phyloP scores from a whole-genome alignment of 2,113 vertebrate species.

The Phaethon lepturus region DNA sequence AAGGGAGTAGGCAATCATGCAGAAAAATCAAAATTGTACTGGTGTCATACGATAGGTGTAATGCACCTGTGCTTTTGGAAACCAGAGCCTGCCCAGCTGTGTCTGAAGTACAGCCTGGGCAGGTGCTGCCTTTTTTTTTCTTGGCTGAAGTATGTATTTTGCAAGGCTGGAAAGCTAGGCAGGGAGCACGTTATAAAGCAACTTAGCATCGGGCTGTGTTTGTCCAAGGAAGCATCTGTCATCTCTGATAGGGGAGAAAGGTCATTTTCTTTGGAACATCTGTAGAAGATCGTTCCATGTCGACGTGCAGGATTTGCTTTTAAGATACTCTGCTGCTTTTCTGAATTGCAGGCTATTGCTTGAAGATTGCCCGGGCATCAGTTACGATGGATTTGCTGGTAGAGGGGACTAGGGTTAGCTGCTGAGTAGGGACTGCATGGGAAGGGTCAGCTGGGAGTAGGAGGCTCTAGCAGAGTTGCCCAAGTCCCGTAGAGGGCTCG shows the following conservation, averaged over 20 bases:
- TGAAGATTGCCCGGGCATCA: background rate
- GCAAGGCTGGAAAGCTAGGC: background rate
- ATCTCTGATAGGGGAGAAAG: background rate
- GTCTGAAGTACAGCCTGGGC: background rate
- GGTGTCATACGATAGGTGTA: background rate
- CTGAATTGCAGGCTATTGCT: background rate
- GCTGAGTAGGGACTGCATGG: background rate
- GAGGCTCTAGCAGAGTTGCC: background rate
- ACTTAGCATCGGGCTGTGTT: background rate
- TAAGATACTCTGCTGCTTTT: background rate
- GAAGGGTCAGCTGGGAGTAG: background rate
- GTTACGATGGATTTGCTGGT: background rate
- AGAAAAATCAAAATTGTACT: background rate
- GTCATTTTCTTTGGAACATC: background rate
- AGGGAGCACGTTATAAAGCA: background rate
- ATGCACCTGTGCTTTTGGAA: background rate
- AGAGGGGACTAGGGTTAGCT: background rate
- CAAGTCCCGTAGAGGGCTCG: accelerated
- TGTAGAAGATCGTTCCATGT: background rate
- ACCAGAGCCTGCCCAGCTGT: background rate
- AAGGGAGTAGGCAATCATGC: background rate
- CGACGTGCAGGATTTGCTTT: accelerated
- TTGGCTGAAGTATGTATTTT: background rate
- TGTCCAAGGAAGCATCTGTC: background rate
- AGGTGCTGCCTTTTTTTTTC: background rate